Base-by-base conservation (phyloP, 2,113 vertebrate species). In the Cavia aperea region DNA sequence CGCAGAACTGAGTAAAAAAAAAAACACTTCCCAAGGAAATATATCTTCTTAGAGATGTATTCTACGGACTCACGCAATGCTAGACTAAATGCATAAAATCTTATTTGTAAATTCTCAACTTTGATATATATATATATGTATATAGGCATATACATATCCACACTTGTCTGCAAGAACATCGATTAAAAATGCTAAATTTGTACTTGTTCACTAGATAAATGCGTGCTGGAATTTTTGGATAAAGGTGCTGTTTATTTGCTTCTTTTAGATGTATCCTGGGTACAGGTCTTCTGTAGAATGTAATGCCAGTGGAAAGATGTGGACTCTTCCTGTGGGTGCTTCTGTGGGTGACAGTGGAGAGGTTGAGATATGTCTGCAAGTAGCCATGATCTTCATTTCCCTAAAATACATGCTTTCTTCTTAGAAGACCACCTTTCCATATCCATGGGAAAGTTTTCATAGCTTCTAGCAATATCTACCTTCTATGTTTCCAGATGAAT, bases 91-190 rank as follows among this genome's bases (percentile, higher is more conserved):
- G 88, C 93, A 94, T 95, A 96, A 94, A 91, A 81, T 97, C 92
- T 96, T 93, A 96, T 91, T 93, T 98, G 97, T 97, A 97, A 97
- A 97, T 97, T 97, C 97, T 96, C 96, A 89, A 90, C 88, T 96
- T 96, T 96, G 95, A 96, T 94, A 97, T 96, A 95, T 51, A 51
- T 51, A 51, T 84, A 88, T 97, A 83, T 97, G 78, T 98, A 93
- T 97, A 96, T 97, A 72, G 96, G 96, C 89, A 94, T 96, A 97
- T 97, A 97, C 95, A 93, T 95, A 86, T 91, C 83, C 65, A 75
- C 96, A 85, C 88, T 96, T 94, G 73, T 97, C 96, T 96, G 96
- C 97, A 97, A 94, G 97, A 97, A 95, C 95, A 94, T 70, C 95
- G 95, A 97, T 97, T 98, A 97, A 96, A 97, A 94, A 96, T 60